Evolutionary conservation across 2,888 invertebrate species (phyloP).

Genomic region (Iselma pallidipennis): DNA sequence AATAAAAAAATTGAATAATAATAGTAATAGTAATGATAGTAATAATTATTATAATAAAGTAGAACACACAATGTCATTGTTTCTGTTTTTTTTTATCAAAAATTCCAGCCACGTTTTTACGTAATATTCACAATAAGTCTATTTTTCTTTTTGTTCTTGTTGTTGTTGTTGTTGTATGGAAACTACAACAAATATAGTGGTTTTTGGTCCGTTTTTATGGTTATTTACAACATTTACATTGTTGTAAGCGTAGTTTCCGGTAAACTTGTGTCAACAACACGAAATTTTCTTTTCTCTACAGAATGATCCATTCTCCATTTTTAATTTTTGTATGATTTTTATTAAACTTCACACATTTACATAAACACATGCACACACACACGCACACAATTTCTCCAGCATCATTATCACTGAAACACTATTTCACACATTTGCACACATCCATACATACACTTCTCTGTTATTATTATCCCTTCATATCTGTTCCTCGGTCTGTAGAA

Average conservation of each 20-base stretch:
- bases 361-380: no score
- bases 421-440: no score
- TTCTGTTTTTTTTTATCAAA: neutral
- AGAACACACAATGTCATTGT: neutral
- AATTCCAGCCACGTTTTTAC: neutral
- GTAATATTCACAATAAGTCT: neutral
- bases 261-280: slow-evolving; percentile 39
- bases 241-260: slow-evolving; percentile 39
- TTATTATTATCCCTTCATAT: neutral
- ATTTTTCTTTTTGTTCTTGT: no score
- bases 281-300: slow-evolving; percentile 11
- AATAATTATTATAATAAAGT: neutral
- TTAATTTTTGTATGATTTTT: no score
- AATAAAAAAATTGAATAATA: neutral
- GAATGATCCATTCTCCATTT: no score
- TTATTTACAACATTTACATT: slow-evolving; percentile 42
- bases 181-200: slow-evolving; percentile 26
- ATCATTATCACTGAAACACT: no score
- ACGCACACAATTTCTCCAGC: no score
- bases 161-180: no score
- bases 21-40: neutral
- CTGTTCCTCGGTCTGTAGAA: neutral
- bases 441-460: neutral
- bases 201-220: slow-evolving; percentile 39
- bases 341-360: no score